Evolutionary conservation across 2,797 vertebrate genomes (phyloP), one percentile per base, ranked within the genome.

Genomic region (Sebastes reedi): DNA sequence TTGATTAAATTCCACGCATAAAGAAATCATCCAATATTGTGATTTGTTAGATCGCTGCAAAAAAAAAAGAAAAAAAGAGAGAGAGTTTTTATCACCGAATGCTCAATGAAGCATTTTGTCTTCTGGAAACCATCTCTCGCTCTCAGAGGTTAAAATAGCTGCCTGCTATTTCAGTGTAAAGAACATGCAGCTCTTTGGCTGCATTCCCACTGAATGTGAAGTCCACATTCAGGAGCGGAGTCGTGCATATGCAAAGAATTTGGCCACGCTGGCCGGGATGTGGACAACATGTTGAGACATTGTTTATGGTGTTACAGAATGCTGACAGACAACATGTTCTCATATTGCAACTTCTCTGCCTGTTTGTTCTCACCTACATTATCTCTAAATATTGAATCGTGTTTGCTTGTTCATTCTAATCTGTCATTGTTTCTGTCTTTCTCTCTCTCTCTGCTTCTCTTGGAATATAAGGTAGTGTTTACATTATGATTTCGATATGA

Each of bases 141-240:
- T 82, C 79, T 84, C 79, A 81, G 77, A 87, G 87, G 86, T 91
- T 90, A 87, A 92, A 94, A 89, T 90, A 92, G 82, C 89, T 87
- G 88, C 80, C 74, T 91, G 83, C 89, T 92, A 89, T 92, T 92
- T 91, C 39, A 90, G 84, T 81, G 75, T 85, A 85, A 92, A 87
- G 88, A 87, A 86, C 85, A 89, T 74, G 89, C 85, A 85, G 90
- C 81, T 84, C 83, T 79, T 80, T 92, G 89, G 91, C 89, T 84
- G 87, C 82, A 14, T 74, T 89, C 83, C 86, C 82, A 72, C 76
- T 54, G 55, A 59, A 80, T 82, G 83, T 84, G 59, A 75, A 67
- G 78, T 84, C 82, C 90, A 89, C 76, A 89, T 87, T 85, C 75
- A 83, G 72, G 25, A 56, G 36, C 71, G 74, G 80, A 89, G 72